Base-by-base conservation (phyloP, 2,113 vertebrate genomes). In the Acrocephalus arundinaceus region DNA sequence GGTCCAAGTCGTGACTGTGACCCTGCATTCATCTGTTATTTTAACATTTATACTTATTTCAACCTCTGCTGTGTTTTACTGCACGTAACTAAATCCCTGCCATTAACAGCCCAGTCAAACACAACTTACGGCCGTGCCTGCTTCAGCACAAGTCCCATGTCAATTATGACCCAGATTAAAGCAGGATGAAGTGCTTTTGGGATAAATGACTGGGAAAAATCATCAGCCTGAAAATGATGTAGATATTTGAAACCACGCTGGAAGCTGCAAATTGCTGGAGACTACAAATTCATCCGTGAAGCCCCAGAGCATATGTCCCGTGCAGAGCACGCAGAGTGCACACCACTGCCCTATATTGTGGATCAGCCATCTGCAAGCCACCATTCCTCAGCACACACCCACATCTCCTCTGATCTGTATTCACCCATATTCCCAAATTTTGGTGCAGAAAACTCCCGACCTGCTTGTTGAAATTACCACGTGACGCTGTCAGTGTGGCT, bases 101-200 rank as follows among this genome's bases (percentile, higher is more conserved):
- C 51, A 75, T 77, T 65, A 90, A 76, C 2, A 82, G 58, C 57
- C 46, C 68, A 13, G 65, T 90, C 52, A 54, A 91, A 93, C 74
- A 66, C 94, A 81, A 79, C 48, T 73, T 54, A 41, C 0, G 35
- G 93, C 82, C 49, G 0, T 2, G n/a, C 21, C 87, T 63, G 62
- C 63, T 71, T 30, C 89, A 0, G 13, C 54, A 31, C 33, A 22
- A 90, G 52, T 85, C 93, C 62, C 91, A 31, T 22, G 83, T 62
- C 83, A 92, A 68, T 95, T 94, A 86, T 84, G 89, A 95, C 90
- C 93, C 85, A 94, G 83, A 96, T 95, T 92, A 95, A 95, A 89
- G 58, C 10, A 85, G 76, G 51, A 97, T 71, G 35, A 87, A 90
- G 59, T 80, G 89, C 80, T 96, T 88, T 81, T 23, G 83, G 93